A percentile compares a stretch with the other conserved stretches of the same genome.
These are phyloP conservation scores for Drosophila tani DNA, from an alignment of 1,140 invertebrate species.

Conservation along the genomic window DNA sequence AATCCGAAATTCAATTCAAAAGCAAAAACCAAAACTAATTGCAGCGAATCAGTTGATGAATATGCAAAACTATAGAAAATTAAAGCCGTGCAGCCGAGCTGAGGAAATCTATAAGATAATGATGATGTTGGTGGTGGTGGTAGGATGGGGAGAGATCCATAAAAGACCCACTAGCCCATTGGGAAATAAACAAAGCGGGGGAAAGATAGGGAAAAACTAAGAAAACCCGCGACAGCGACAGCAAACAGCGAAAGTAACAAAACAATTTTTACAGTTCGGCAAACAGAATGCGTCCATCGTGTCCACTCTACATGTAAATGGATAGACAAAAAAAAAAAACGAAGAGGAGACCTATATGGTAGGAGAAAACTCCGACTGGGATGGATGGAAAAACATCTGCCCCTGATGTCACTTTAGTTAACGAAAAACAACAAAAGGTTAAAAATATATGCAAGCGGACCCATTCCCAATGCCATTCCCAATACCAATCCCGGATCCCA, in stretches of 20 bases:
- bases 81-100: slow-evolving; percentile 7
- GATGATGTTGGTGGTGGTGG: slow-evolving; percentile 13
- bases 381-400: slow-evolving; percentile 80
- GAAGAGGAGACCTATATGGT: slow-evolving; percentile 8
- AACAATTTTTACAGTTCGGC: slow-evolving; percentile 60
- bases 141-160: slow-evolving; percentile 7
- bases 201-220: slow-evolving; percentile 2
- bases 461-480: slow-evolving; percentile 25
- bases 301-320: slow-evolving; percentile 53
- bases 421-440: slow-evolving; percentile 81
- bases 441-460: slow-evolving; percentile 77
- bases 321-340: slow-evolving; percentile 7
- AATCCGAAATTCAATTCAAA: slow-evolving; percentile 52
- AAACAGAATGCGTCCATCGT: slow-evolving; percentile 45
- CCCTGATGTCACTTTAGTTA: slow-evolving; percentile 83
- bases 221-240: slow-evolving; percentile 13
- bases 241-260: slow-evolving; percentile 33
- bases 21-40: slow-evolving; percentile 60
- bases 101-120: slow-evolving; percentile 13
- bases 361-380: slow-evolving; percentile 39
- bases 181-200: slow-evolving; percentile 36
- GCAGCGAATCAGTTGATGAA: slow-evolving; percentile 49
- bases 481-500: slow-evolving; percentile 8
- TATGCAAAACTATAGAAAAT: slow-evolving; percentile 66
- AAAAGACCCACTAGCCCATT: slow-evolving; percentile 6